phyloP scores from a whole-genome alignment of 2,113 vertebrate genomes.

The Rhegmatorhina hoffmannsi region DNA sequence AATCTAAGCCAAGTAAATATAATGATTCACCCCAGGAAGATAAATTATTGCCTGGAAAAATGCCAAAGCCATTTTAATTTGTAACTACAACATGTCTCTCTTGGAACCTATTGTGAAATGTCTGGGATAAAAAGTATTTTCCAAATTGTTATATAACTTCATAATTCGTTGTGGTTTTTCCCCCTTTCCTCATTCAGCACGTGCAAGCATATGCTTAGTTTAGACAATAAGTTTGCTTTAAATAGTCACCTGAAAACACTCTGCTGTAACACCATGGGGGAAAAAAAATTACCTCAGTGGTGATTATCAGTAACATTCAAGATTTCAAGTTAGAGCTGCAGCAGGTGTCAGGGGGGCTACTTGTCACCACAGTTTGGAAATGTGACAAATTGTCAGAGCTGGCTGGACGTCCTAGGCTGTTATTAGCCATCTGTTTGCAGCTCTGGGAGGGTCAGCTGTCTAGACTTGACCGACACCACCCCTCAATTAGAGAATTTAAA shows the following conservation, averaged over 20 bases:
- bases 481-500: neutral
- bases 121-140: slow-evolving; percentile 8
- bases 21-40: slow-evolving; percentile 28
- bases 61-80: slow-evolving; percentile 41
- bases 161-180: neutral
- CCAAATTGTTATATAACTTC: slow-evolving; percentile 48
- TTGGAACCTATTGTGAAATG: neutral
- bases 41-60: slow-evolving; percentile 45
- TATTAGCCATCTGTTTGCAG: slow-evolving; percentile 65
- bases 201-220: neutral
- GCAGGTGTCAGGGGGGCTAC: slow-evolving; percentile 49
- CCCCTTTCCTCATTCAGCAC: neutral
- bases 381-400: slow-evolving; percentile 3
- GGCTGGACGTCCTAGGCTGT: slow-evolving; percentile 40
- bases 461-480: slow-evolving; percentile 38
- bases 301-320: neutral
- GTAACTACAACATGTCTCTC: slow-evolving; percentile 8
- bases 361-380: slow-evolving; percentile 62
- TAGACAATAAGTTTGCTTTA: neutral
- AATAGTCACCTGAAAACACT: neutral
- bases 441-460: slow-evolving; percentile 42
- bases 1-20: slow-evolving; percentile 31
- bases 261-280: neutral
- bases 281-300: neutral
- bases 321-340: slow-evolving; percentile 15